phyloP scores from a whole-genome alignment of 1,140 invertebrate genomes.

The Heliconius hermathena region DNA sequence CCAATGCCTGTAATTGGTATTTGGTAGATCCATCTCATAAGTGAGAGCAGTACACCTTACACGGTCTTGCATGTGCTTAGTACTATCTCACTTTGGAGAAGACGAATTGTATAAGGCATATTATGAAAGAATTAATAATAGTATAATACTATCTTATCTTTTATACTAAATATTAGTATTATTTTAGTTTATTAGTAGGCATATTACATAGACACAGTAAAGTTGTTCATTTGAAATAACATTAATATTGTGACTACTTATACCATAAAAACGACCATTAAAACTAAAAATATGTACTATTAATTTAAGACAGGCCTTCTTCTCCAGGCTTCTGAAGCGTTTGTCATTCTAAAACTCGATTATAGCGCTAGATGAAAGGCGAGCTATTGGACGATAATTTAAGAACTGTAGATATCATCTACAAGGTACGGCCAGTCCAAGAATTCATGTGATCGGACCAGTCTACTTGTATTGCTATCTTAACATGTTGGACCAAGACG shows the following conservation, averaged over 20 bases:
- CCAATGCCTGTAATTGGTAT: too few species aligned
- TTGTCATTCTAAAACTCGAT: constrained; percentile 42
- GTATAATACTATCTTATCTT: too few species aligned
- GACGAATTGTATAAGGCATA: too few species aligned
- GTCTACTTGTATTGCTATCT: constrained; percentile 1
- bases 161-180: too few species aligned
- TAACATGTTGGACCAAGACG: not conserved
- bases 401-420: constrained; percentile 76
- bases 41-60: too few species aligned
- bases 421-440: constrained; percentile 68
- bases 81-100: too few species aligned
- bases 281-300: not conserved
- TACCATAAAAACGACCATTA: not conserved
- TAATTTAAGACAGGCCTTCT: constrained; percentile 13
- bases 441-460: constrained; percentile 69
- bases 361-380: constrained; percentile 62
- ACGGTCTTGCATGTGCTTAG: too few species aligned
- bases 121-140: too few species aligned
- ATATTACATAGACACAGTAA: too few species aligned
- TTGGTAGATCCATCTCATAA: too few species aligned
- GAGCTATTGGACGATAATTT: constrained; percentile 64
- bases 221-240: too few species aligned
- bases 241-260: not conserved
- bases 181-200: too few species aligned
- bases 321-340: not conserved